Conservation (phyloP, 2,888 invertebrate species). For the Spodoptera littoralis region DNA sequence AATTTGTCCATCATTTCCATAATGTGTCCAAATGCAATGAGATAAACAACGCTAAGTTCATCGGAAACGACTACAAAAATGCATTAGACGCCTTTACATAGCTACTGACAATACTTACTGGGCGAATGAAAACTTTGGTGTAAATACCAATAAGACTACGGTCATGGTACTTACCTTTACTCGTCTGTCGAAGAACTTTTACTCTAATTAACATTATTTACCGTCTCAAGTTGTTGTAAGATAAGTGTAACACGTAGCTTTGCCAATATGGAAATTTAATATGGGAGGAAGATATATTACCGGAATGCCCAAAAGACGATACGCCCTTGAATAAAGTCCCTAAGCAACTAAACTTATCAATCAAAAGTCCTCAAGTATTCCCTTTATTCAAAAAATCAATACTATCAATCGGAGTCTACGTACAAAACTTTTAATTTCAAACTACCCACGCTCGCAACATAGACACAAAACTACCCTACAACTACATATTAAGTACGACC, state of each 20-base stretch:
- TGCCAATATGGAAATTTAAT: too few relatives aligned
- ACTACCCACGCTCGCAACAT: slow-evolving; percentile 17
- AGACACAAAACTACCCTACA: slow-evolving; percentile 39
- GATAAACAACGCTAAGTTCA: slow-evolving; percentile 23
- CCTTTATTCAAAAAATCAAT: slow-evolving; percentile 50
- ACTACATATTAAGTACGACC: slow-evolving; percentile 64
- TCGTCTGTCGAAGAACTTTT: not conserved
- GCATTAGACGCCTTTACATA: slow-evolving; percentile 13
- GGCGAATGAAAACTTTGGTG: not conserved
- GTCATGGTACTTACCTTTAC: too few relatives aligned
- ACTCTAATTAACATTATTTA: too few relatives aligned
- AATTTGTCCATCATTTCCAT: too few relatives aligned
- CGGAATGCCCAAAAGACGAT: slow-evolving; percentile 19
- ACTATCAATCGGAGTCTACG: slow-evolving; percentile 34
- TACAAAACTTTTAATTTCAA: slow-evolving; percentile 33
- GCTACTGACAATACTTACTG: not conserved
- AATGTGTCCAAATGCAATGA: not conserved
- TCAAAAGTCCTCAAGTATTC: slow-evolving; percentile 42
- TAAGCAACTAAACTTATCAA: slow-evolving; percentile 49
- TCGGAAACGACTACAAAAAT: slow-evolving; percentile 23
- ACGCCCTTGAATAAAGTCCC: slow-evolving; percentile 21
- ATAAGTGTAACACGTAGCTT: too few relatives aligned
- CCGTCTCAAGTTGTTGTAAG: too few relatives aligned
- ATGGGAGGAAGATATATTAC: not conserved
- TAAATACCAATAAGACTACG: not conserved